Base-by-base conservation (phyloP, 2,113 vertebrate genomes). In the Nycticorax nycticorax region DNA sequence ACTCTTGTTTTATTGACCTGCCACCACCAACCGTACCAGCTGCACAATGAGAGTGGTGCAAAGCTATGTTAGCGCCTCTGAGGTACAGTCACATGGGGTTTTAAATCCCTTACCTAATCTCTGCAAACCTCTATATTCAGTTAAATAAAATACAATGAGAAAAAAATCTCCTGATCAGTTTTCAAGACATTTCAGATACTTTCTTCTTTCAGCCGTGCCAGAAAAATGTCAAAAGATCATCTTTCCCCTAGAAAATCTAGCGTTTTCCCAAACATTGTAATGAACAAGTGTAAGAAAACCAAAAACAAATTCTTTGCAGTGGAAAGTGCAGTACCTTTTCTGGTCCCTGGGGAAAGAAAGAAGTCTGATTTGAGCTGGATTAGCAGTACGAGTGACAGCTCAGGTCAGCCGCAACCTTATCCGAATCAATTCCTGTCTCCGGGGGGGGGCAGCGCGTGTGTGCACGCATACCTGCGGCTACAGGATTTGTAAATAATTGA, bases 401-500 rank as follows among this genome's bases (percentile, higher is more conserved):
- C 78, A 60, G 89, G 95, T 97, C 92, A 95, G 87, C 37, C 9
- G 2, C 84, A 71, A 82, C 69, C 67, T 76, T 47, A 41, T n/a
- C n/a, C 17, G 5, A 88, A 95, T 89, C 88, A 43, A 23, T 77
- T 82, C 81, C 74, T 5, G 4, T 79, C 78, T 60, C 77, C 1
- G 5, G 43, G 45, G 67, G 72, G 39, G 74, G 47, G 63, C 1
- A 1, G 66, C 55, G 83, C 15, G 3, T 85, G 84, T 93, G 85
- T 73, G 93, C 0, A 1, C 18, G 1, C 69, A 52, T 82, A 95
- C 94, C 92, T 89, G 89, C 23, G 1, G 92, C 90, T 80, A 47
- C 1, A 77, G 85, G 63, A 59, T 86, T 83, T 90, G 95, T 94
- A 94, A 97, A 96, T 96, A 95, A 95, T 96, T 96, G 93, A 96